Percentiles rank a stretch among this genome's conserved stretches.
Conservation (phyloP, 2,113 vertebrate genomes). For the Ictalurus furcatus region DNA sequence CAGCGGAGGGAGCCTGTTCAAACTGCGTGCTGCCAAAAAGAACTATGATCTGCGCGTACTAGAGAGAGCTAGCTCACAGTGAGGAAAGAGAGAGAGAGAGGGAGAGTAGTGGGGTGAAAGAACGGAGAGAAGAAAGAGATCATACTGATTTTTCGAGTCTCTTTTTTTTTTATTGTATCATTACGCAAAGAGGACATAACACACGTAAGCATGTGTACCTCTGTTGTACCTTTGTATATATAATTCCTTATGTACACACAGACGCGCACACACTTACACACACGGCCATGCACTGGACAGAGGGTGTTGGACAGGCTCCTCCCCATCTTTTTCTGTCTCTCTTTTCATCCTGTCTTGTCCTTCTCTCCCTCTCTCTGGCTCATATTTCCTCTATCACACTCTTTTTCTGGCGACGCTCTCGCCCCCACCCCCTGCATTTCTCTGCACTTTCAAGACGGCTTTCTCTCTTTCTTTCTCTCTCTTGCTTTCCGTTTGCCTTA, state of each 20-base stretch:
- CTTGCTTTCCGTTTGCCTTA: slow-evolving; percentile 79
- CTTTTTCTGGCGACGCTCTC: not conserved
- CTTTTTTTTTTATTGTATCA: slow-evolving; percentile 60
- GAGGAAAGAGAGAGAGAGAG: slow-evolving; percentile 59
- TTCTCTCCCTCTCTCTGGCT: slow-evolving; percentile 25
- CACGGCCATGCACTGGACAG: slow-evolving; percentile 73
- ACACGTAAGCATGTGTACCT: slow-evolving; percentile 72
- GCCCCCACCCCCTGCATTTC: slow-evolving; percentile 30
- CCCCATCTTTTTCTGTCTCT: slow-evolving; percentile 44
- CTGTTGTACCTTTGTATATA: slow-evolving; percentile 66
- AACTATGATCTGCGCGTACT: slow-evolving; percentile 95
- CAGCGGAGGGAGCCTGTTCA: slow-evolving; percentile 92
- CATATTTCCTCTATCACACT: slow-evolving; percentile 7
- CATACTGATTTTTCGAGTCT: slow-evolving; percentile 32
- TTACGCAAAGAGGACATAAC: slow-evolving; percentile 75
- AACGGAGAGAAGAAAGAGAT: slow-evolving; percentile 42
- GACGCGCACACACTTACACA: slow-evolving; percentile 46
- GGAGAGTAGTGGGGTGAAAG: slow-evolving; percentile 46
- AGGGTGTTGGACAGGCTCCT: slow-evolving; percentile 67
- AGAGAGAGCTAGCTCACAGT: slow-evolving; percentile 93
- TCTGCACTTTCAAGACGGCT: slow-evolving; percentile 21
- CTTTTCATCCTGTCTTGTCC: slow-evolving; percentile 50
- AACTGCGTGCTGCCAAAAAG: slow-evolving; percentile 95
- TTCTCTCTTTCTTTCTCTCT: slow-evolving; percentile 57
- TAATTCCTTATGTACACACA: slow-evolving; percentile 39